Evolutionary conservation across 2,888 invertebrate species (phyloP).

Genomic region (Argyresthia albistria): DNA sequence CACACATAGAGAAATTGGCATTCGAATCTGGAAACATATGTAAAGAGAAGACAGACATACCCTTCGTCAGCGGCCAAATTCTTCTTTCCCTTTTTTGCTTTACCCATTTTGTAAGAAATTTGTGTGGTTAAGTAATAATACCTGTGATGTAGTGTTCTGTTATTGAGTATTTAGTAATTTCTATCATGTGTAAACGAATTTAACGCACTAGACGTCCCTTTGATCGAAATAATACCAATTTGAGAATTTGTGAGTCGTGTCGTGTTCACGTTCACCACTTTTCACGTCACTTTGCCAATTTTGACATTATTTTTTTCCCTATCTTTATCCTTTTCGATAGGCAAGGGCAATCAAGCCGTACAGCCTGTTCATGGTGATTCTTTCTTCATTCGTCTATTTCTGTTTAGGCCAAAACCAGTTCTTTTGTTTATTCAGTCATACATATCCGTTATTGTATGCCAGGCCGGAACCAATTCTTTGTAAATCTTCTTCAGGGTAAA

Average conservation of each 20-base stretch:
- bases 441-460: too few relatives aligned
- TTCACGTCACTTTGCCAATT: constrained; percentile 10
- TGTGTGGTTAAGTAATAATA: constrained; percentile 53
- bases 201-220: constrained; percentile 37
- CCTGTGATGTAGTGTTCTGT: constrained; percentile 44
- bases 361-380: too few relatives aligned
- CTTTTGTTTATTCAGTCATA: too few relatives aligned
- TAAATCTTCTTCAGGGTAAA: too few relatives aligned
- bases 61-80: constrained; percentile 81
- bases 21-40: constrained; percentile 35
- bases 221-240: constrained; percentile 25
- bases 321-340: too few relatives aligned
- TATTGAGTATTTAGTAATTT: constrained; percentile 47
- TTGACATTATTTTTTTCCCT: not conserved
- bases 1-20: constrained; percentile 12
- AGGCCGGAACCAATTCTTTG: too few relatives aligned
- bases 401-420: too few relatives aligned
- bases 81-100: constrained; percentile 87
- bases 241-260: constrained; percentile 39
- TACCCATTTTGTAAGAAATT: constrained; percentile 74
- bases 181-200: constrained; percentile 68
- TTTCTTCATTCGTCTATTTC: too few relatives aligned
- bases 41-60: constrained; percentile 67
- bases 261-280: constrained; percentile 37
- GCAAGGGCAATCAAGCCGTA: not conserved